phyloP scores from a whole-genome alignment of 2,113 vertebrate genomes.

The Sialia sialis region DNA sequence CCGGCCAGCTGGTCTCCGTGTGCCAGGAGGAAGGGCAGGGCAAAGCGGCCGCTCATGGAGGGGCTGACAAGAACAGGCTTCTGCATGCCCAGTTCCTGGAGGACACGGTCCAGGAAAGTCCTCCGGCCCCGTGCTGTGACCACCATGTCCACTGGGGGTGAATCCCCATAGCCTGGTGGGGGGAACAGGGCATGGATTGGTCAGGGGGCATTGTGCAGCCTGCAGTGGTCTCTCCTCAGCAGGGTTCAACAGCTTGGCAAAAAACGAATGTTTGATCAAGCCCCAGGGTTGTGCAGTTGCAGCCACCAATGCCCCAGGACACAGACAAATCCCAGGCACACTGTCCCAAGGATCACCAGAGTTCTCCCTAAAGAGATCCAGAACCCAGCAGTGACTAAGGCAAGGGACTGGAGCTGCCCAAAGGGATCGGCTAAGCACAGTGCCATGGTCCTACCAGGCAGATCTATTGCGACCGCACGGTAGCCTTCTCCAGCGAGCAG shows the following conservation, averaged over 20 bases:
- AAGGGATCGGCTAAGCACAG: neutral
- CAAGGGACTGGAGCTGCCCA: neutral
- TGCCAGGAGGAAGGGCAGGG: conserved; percentile 87
- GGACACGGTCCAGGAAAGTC: conserved; percentile 77
- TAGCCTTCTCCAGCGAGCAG: conserved; percentile 85
- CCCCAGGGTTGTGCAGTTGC: rapidly evolving
- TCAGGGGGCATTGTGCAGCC: neutral
- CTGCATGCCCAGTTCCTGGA: conserved; percentile 78
- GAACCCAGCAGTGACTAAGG: neutral
- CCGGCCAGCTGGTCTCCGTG: conserved; percentile 75
- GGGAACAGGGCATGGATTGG: neutral
- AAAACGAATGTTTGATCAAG: rapidly evolving
- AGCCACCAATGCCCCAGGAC: neutral
- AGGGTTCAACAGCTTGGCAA: neutral
- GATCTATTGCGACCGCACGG: conserved; percentile 86
- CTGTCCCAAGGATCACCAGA: neutral
- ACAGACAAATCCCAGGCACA: neutral
- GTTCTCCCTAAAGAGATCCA: neutral
- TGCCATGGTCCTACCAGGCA: conserved; percentile 81
- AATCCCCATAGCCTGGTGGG: conserved; percentile 85
- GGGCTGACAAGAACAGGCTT: conserved; percentile 86
- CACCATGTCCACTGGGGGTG: conserved; percentile 67
- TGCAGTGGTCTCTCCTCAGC: neutral
- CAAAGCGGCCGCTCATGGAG: conserved; percentile 91
- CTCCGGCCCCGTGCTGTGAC: conserved; percentile 79